Base-by-base conservation (phyloP, 1,140 invertebrate genomes). In the Helicorthomorpha holstii region DNA sequence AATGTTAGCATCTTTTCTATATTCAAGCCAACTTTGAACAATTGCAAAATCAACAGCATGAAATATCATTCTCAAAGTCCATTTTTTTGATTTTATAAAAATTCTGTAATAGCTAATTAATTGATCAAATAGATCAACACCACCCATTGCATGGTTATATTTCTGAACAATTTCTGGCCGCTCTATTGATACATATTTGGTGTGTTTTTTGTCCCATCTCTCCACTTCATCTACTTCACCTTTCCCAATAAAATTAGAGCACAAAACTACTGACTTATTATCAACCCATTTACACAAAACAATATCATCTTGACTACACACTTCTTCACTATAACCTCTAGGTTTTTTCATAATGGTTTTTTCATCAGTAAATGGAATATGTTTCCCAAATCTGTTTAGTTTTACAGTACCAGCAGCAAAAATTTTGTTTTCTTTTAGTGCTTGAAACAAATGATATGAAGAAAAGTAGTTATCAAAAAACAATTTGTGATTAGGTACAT, bases 161-260 rank as follows among this genome's bases (percentile, higher is more conserved):
- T 48, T 2, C 34, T 51, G 58, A 54, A 67, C 59, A 1, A 66
- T 51, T 58, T 65, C 60, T 47, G 63, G 65, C 24, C 63, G 49
- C 48, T 61, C 54, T 21, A 66, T 57, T 26, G 62, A 49, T 55
- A 63, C 60, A 61, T 61, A 57, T 26, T 55, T 49, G 53, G 61
- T 58, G 16, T 59, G 49, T 43, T 52, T 58, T 54, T 60, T 59
- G 59, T 59, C 55, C 53, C 60, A 69, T 60, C 44, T 63, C 58
- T 61, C 61, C 55, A 56, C 60, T 58, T 56, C 56, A 61, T 64
- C 62, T 60, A 27, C 59, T 57, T 60, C 51, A 49, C 63, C 63
- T 48, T 59, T 64, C 27, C 67, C 66, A 58, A 66, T 49, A 61
- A 64, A 69, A 62, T 69, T 69, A 41, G 66, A 69, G 50, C 60